Base-by-base conservation (phyloP, 1,140 invertebrate genomes). In the Lithobius niger region DNA sequence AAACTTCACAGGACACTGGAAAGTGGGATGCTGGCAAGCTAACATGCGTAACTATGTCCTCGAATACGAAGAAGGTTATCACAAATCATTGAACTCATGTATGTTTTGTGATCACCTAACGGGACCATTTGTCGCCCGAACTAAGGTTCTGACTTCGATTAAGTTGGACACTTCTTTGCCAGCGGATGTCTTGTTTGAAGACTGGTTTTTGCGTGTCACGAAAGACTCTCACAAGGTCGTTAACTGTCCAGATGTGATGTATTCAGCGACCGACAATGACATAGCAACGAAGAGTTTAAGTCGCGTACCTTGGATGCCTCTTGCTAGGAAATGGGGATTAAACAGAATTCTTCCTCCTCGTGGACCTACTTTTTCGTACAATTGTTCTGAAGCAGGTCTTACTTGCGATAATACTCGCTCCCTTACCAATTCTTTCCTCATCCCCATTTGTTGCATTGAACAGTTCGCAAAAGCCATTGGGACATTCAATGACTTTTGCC, bases 191-290 rank as follows among this genome's bases (percentile, higher is more conserved):
- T 22, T 65, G 1, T 63, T 65, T 56, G 60, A 61, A 45, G 66
- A 68, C 52, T 67, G 60, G 59, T 69, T 67, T 55, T 54, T 69
- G 25, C 49, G 59, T 40, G n/a, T 66, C 10, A 59, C 52, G 4
- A 43, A 56, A 10, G 36, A 40, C 3, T 56, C 53, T 21, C 22
- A 56, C 1, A 47, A 63, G 18, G 52, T 52, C 18, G 26, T 65
- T 2, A 58, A 60, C 16, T 69, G 67, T 47, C 65, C 67, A 0
- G 67, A 69, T 56, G 57, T 61, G 4, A 61, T 69, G 64, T 67
- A 62, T 42, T 67, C 60, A 53, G 61, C 55, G 31, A 25, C 43
- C 1, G 57, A 55, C 13, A 18, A 45, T 31, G 52, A 43, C 13
- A 43, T 59, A 22, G 28, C 26, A 2, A 24, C 27, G 13, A 50